Evolutionary conservation across 2,797 vertebrate genomes (phyloP).

Genomic region (Sciaenops ocellatus): DNA sequence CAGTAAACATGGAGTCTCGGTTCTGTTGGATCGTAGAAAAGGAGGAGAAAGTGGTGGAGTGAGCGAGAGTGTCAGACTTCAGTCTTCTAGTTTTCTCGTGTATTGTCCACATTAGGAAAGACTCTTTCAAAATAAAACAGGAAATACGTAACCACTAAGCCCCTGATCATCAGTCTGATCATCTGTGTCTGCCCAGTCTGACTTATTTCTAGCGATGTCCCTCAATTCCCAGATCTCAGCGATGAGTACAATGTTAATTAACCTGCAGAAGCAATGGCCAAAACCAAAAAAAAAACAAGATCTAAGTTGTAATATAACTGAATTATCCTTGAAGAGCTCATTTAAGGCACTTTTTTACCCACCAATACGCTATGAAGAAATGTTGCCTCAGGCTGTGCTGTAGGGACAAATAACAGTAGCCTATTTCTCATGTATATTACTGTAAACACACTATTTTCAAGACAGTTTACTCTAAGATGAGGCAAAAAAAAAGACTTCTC

Average conservation of each 20-base stretch:
- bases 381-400: slow-evolving; percentile 29
- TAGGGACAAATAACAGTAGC: slow-evolving; percentile 18
- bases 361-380: slow-evolving; percentile 28
- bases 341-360: slow-evolving; percentile 8
- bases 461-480: slow-evolving; percentile 9
- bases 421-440: slow-evolving; percentile 23
- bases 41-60: too few species aligned
- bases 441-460: slow-evolving; percentile 22
- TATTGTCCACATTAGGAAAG: too few species aligned
- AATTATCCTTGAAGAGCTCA: slow-evolving; percentile 14
- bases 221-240: background rate
- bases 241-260: background rate
- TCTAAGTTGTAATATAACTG: slow-evolving; percentile 10
- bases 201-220: too few species aligned
- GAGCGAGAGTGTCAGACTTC: too few species aligned
- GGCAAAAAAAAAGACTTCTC: slow-evolving; percentile 4
- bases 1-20: too few species aligned
- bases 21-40: too few species aligned
- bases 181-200: background rate
- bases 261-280: background rate
- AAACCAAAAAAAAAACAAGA: background rate
- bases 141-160: too few species aligned
- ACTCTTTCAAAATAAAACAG: too few species aligned
- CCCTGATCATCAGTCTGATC: background rate
- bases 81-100: too few species aligned